phyloP scores from a whole-genome alignment of 2,888 invertebrate genomes.

The Phalangium opilio region DNA sequence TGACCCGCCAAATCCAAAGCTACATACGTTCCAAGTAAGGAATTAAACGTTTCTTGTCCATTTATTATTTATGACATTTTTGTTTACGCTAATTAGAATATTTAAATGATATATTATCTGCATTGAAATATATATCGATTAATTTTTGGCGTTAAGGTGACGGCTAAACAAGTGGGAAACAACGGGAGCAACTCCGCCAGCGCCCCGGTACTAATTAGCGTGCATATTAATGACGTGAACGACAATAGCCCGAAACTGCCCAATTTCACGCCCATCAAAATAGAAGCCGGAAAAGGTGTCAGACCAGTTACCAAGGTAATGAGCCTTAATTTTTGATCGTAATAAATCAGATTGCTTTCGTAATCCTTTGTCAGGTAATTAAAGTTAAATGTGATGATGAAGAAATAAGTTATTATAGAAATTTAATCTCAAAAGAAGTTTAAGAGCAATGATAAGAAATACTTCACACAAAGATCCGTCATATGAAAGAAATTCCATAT shows the following conservation, averaged over 20 bases:
- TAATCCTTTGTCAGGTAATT: too few species aligned
- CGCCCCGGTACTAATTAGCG: slow-evolving; percentile 60
- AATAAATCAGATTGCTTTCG: background rate
- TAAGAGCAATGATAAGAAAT: too few species aligned
- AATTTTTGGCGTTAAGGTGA: slow-evolving; percentile 39
- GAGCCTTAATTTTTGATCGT: slow-evolving; percentile 13
- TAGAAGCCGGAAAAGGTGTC: slow-evolving; percentile 40
- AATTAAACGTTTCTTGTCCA: too few species aligned
- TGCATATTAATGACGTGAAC: slow-evolving; percentile 57
- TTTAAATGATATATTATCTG: background rate
- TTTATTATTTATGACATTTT: too few species aligned
- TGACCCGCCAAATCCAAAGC: slow-evolving; percentile 68
- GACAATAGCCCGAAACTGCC: slow-evolving; percentile 71
- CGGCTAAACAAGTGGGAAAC: slow-evolving; percentile 56
- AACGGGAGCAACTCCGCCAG: slow-evolving; percentile 53
- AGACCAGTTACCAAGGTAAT: slow-evolving; percentile 14
- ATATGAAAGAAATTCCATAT: too few species aligned
- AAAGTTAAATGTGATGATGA: too few species aligned
- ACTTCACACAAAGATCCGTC: too few species aligned
- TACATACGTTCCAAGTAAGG: slow-evolving; percentile 60
- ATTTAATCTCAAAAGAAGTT: too few species aligned
- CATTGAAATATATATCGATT: too few species aligned
- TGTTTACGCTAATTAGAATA: background rate
- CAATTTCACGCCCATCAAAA: slow-evolving; percentile 59
- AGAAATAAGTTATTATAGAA: too few species aligned